Evolutionary conservation across 1,140 invertebrate species (phyloP).

Genomic region (Drosophila repleta): DNA sequence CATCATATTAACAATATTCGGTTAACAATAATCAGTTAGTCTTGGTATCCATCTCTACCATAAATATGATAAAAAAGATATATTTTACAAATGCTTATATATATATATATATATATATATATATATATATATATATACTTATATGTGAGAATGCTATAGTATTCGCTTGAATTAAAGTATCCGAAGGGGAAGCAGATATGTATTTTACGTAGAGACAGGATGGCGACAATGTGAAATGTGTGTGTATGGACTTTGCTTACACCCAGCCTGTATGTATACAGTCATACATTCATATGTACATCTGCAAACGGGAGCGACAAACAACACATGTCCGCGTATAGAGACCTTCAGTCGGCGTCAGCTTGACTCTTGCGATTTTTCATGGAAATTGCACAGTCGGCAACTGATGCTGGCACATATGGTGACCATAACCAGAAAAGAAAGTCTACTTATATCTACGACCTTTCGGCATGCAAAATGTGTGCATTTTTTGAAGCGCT

Average conservation of each 20-base stretch:
- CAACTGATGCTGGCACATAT: constrained; percentile 60
- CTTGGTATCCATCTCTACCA: background rate
- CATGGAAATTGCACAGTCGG: constrained; percentile 68
- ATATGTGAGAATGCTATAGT: no score
- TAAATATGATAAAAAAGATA: no score
- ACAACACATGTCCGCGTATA: constrained; percentile 39
- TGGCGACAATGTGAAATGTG: constrained; percentile 14
- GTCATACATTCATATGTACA: background rate
- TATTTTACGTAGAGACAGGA: constrained; percentile 5
- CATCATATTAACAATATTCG: background rate
- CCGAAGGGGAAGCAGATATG: background rate
- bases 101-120: no score
- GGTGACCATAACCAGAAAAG: constrained; percentile 64
- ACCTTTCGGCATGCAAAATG: constrained; percentile 44
- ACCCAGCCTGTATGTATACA: background rate
- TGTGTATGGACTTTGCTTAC: background rate
- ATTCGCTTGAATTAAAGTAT: background rate
- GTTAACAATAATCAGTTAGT: no score
- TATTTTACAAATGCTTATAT: no score
- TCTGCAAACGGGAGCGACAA: constrained; percentile 6
- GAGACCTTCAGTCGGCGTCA: constrained; percentile 65
- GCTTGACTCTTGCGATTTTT: constrained; percentile 73
- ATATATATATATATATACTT: no score
- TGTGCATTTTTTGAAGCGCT: constrained; percentile 55
- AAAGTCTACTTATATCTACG: constrained; percentile 21